Evolutionary conservation across 2,113 vertebrate genomes (phyloP), one percentile per base, ranked within the genome.

Genomic region (Cheirogaleus medius): DNA sequence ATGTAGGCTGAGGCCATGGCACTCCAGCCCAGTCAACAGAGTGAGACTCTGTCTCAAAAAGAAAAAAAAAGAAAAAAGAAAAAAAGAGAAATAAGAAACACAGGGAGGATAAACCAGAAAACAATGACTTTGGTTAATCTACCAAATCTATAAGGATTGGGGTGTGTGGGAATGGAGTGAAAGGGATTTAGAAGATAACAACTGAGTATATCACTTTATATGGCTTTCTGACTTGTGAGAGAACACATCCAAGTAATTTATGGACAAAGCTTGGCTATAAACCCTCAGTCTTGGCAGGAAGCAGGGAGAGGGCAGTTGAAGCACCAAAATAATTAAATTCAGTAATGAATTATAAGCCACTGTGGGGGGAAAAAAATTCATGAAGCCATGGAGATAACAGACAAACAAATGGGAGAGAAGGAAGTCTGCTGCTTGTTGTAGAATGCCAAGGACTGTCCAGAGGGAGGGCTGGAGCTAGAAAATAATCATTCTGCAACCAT

Each of bases 241-340:
- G 83, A 86, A 87, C 15, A 37, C 83, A 88, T 68, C 64, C 23
- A 54, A 73, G 47, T 78, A 81, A 69, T 78, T 85, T 66, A 90
- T 29, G 54, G 32, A n/a, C 34, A 92, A 17, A 64, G 29, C 64
- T 88, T 91, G 71, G 80, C 29, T 44, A 44, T n/a, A 92, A 85
- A 86, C 32, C n/a, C n/a, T 85, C 56, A 89, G 85, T 69, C 29
- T 90, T 44, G 86, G 56, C 56, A 74, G 74, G 25, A 94, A 69
- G 52, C 20, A 69, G 23, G 13, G 18, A 93, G 15, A 60, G 0
- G 37, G 27, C n/a, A 56, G 37, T 76, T 14, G 80, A 76, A 90
- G 49, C 23, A 92, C 39, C 56, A 90, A 82, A 87, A 42, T 92
- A 95, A 97, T 66, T 69, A 84, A 74, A 87, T 81, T 87, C 69